Base-by-base conservation (phyloP, 2,797 vertebrate species). In the Sternotherus odoratus region DNA sequence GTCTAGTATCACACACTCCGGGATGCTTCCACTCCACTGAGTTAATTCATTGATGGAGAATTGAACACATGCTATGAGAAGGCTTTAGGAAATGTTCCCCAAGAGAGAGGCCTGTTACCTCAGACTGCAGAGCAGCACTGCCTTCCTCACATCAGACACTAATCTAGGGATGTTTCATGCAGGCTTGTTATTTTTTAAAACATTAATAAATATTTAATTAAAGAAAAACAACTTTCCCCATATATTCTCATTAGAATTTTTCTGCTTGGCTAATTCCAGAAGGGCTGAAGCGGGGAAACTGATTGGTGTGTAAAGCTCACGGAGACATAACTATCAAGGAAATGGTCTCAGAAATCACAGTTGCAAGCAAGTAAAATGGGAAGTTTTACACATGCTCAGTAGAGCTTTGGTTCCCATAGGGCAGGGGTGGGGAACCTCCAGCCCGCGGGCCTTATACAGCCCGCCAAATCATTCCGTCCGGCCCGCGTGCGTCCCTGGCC, bases 251-350 rank as follows among this genome's bases (percentile, higher is more conserved):
- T 77, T 49, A 77, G 36, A 75, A 86, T 15, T 82, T 33, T 89
- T 94, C 90, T 91, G 53, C 77, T 81, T 84, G 69, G 82, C 26
- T 77, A 46, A 21, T 53, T 89, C n/a, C 49, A 83, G 92, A n/a
- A 1, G 5, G 36, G 16, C 24, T 79, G 51, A 91, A 93, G 86
- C 39, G 23, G 10, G 33, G 0, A 2, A 85, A 51, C 8, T 12
- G 48, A 1, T 43, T 54, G 16, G 23, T 66, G 33, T 46, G 7
- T 48, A 78, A 60, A 16, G 79, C 30, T 77, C 51, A 75, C 12
- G 79, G 23, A 11, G 57, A 82, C 6, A n/a, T 15, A 51, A 33
- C 43, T 46, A 15, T 15, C 50, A n/a, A 54, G 26, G 46, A 85
- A 78, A 79, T 1, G 13, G 3, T 2, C n/a, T 66, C 16, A 87